phyloP scores from a whole-genome alignment of 2,888 invertebrate species.

The Nudaria mundana region DNA sequence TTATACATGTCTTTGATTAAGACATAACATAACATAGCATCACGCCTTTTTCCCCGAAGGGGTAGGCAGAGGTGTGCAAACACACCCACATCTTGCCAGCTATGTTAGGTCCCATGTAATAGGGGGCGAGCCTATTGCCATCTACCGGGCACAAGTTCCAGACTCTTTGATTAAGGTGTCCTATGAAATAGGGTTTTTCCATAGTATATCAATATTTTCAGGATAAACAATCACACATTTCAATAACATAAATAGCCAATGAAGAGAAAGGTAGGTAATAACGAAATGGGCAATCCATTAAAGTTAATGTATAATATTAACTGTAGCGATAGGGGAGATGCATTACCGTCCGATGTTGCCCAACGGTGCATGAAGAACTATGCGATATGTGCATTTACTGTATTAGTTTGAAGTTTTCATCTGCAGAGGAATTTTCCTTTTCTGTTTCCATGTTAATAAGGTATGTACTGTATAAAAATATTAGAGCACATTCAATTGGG shows the following conservation, averaged over 20 bases:
- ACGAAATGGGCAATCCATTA: slow-evolving; percentile 75
- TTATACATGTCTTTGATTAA: too few species aligned
- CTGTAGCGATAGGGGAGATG: slow-evolving; percentile 54
- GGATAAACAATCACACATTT: slow-evolving; percentile 7
- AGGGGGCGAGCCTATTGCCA: too few species aligned
- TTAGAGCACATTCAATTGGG: too few species aligned
- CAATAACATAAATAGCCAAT: slow-evolving; percentile 28
- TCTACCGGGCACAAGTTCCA: too few species aligned
- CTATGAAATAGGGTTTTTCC: too few species aligned
- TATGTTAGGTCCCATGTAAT: too few species aligned
- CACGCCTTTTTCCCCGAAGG: too few species aligned
- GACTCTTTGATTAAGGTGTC: too few species aligned
- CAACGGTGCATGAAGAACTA: slow-evolving; percentile 62
- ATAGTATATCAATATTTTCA: background rate
- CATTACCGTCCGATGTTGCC: slow-evolving; percentile 44
- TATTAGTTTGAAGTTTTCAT: slow-evolving; percentile 40
- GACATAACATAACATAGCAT: too few species aligned
- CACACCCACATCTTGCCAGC: too few species aligned
- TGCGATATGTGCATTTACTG: slow-evolving; percentile 53
- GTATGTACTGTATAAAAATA: too few species aligned
- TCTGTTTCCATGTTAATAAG: slow-evolving; percentile 5
- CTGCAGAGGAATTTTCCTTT: slow-evolving; percentile 16
- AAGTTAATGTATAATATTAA: slow-evolving; percentile 61
- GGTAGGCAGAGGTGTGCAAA: too few species aligned
- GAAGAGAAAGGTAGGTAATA: slow-evolving; percentile 42